Evolutionary conservation across 2,797 vertebrate species (phyloP).

Genomic region (Phyllotis vaccarum): DNA sequence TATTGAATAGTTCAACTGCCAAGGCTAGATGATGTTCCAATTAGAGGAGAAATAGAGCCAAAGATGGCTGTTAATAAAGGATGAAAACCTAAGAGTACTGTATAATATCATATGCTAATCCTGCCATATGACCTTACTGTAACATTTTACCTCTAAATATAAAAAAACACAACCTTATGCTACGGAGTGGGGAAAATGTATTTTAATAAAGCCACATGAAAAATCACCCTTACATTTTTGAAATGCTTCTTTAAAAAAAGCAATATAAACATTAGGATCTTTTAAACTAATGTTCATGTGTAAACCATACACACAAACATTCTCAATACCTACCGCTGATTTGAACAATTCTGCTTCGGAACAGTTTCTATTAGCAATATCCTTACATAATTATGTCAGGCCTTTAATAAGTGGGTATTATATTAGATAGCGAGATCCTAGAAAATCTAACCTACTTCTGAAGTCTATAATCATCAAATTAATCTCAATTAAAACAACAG

Average conservation of each 20-base stretch:
- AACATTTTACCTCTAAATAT: constrained; percentile 89
- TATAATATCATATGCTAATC: constrained; percentile 90
- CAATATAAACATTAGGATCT: not conserved
- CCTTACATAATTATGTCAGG: constrained; percentile 54
- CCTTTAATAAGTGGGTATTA: constrained; percentile 45
- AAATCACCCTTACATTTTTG: constrained; percentile 48
- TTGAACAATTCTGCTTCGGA: constrained; percentile 29
- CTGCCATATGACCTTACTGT: constrained; percentile 88
- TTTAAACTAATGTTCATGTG: constrained; percentile 49
- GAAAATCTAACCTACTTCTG: constrained; percentile 71
- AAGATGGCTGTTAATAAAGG: constrained; percentile 91
- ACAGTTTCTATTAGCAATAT: constrained; percentile 57
- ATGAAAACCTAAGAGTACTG: constrained; percentile 89
- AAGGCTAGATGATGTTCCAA: constrained; percentile 91
- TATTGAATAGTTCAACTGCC: constrained; percentile 90
- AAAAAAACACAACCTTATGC: constrained; percentile 84
- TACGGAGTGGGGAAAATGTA: constrained; percentile 72
- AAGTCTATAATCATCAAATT: constrained; percentile 64
- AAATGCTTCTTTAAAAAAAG: constrained; percentile 57
- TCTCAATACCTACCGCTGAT: constrained; percentile 63
- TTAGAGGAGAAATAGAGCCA: constrained; percentile 90
- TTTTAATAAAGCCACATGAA: constrained; percentile 63
- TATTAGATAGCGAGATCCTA: constrained; percentile 17
- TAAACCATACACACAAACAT: not conserved
- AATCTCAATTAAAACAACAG: constrained; percentile 74